Evolutionary conservation across 2,888 invertebrate species (phyloP), one percentile per base, ranked within the genome.

Genomic region (Alviniconcha strummeri): DNA sequence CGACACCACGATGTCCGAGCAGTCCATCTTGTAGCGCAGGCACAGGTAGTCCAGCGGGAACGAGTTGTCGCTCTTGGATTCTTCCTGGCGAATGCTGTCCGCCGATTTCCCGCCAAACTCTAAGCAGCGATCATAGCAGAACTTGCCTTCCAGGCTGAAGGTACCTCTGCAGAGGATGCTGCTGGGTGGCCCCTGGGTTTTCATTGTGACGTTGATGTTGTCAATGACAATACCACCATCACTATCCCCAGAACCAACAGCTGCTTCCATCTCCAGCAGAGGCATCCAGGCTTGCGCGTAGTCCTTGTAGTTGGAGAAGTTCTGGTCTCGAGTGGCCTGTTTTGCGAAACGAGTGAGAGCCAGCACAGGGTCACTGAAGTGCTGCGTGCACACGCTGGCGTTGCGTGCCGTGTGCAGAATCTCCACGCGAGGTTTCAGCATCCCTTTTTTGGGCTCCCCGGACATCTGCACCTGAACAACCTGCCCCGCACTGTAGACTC

Each of bases 201-300:
- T 13, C 64, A 82, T 13, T n/a, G 4, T 64, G 19, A 82, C 8
- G n/a, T 15, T 13, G 5, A 83, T 72, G n/a, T 79, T 72, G 15
- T 79, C 83, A 54, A 83, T 56, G 19, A 72, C 60, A 15, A 82
- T 19, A 6, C 64, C 55, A n/a, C 54, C 56, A 15, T 55, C 54
- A 36, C 54, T 72, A 13, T 15, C 55, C 9, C 57, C 83, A 5
- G 74, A 57, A 4, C 36, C 57, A 1, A 57, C 13, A 13, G 89
- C 90, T 71, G 89, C 86, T 83, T 90, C 89, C 90, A 90, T 90
- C 67, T 87, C 85, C 6, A 89, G 82, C n/a, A 90, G 67, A 5
- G 89, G 89, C 54, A 87, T n/a, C 90, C 90, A 83, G 11, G 57
- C 67, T 11, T 17, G 57, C 78, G 71, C 13, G 72, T 69, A 83